These are phyloP conservation scores for Gryllus longicercus DNA, from an alignment of 2,888 invertebrate species.

Conservation along the genomic window DNA sequence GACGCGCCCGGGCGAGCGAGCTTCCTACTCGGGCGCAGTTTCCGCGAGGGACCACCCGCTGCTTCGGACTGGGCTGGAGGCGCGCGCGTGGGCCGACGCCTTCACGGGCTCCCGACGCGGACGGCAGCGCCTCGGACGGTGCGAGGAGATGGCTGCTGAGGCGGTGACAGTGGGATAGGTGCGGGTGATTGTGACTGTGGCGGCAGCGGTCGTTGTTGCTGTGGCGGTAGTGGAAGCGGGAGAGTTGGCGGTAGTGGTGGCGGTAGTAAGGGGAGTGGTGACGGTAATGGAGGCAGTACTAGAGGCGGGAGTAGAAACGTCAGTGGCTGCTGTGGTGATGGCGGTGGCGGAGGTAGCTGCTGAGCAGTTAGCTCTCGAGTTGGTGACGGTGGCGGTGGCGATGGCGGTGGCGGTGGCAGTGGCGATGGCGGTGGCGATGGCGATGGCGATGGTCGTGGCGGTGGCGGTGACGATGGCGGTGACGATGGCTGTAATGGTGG, in stretches of 20 bases:
- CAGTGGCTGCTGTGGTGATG: background rate
- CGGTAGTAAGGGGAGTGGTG: background rate
- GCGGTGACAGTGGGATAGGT: too few species aligned
- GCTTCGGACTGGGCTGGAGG: too few species aligned
- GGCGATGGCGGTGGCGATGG: background rate
- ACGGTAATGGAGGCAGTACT: background rate
- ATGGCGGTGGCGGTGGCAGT: background rate
- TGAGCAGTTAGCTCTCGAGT: background rate
- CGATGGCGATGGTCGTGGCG: background rate
- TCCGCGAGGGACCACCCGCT: too few species aligned
- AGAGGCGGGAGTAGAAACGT: background rate
- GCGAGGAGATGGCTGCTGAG: too few species aligned
- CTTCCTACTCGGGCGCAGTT: too few species aligned
- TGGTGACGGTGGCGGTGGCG: background rate
- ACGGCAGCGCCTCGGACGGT: background rate
- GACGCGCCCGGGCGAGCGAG: too few species aligned
- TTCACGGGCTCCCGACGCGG: too few species aligned
- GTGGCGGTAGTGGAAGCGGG: background rate
- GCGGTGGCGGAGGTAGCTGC: background rate
- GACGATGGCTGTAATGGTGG: background rate
- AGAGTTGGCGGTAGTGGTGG: background rate
- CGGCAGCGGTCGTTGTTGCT: too few species aligned
- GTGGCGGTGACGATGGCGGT: background rate
- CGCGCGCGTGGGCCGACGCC: too few species aligned
- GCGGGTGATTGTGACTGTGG: accelerated